Evolutionary conservation across 1,140 invertebrate species (phyloP), one percentile per base, ranked within the genome.

Genomic region (Paramacrobiotus metropolitanus): DNA sequence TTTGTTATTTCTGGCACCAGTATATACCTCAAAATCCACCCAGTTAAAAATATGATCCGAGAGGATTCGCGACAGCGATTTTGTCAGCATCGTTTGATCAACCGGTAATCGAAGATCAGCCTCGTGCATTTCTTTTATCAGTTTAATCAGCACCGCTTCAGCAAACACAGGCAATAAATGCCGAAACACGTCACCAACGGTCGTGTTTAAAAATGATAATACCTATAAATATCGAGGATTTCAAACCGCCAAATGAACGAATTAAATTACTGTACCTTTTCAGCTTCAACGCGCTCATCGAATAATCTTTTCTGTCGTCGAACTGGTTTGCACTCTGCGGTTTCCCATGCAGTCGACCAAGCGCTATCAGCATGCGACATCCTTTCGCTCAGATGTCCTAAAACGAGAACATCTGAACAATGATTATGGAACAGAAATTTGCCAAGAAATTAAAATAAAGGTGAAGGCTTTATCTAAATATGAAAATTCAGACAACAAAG

Each of bases 351-450:
- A 28, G n/a, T 60, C 1, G 18, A 3, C 44, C 29, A 60, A 1
- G 31, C 62, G n/a, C 21, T 60, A 21, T 29, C 30, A 45, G 30
- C 61, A 63, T 63, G 34, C 18, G 40, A n/a, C 59, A 34, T 31
- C 29, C 44, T 31, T 21, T 30, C 62, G 18, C 55, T 48, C n/a
- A 21, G n/a, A 15, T 21, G 30, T 29, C 48, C 60, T 59, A 62
- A 21, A 34, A 59, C 20, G 30, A 62, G 48, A 62, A 24, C 59
- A 60, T 31, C 48, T 20, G 2, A 59, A 1, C 24, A 29, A 59
- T 59, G 1, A 18, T 29, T n/a, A 3, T 31, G 24, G 1, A 45
- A 48, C 31, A 21, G 29, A 44, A 44, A n/a, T n/a, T n/a, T n/a
- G n/a, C n/a, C n/a, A n/a, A n/a, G n/a, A n/a, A 44, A n/a, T n/a